Evolutionary conservation across 23 tunicate species (phyloP).

Genomic region (Oikopleura albicans): DNA sequence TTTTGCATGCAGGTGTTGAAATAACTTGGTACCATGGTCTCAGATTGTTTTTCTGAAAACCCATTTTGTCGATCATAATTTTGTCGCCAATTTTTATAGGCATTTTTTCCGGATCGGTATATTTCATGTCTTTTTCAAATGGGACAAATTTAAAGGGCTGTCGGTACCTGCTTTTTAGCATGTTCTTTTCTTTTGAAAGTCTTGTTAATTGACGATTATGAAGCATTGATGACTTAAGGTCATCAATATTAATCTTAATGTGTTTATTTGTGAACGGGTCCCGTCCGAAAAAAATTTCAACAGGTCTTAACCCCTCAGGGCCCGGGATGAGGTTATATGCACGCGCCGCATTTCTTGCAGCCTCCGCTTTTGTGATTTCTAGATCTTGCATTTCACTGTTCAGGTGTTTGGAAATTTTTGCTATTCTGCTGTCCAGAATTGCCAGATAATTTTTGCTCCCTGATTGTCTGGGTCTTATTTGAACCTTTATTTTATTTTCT

Average conservation of each 20-base stretch:
- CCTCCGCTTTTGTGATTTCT: neutral
- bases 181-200: too few relatives aligned
- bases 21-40: too few relatives aligned
- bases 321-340: neutral
- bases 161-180: too few relatives aligned
- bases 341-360: neutral
- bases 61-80: too few relatives aligned
- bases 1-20: too few relatives aligned
- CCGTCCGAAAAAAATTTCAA: neutral
- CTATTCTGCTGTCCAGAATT: neutral
- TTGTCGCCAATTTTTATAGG: too few relatives aligned
- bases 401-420: neutral
- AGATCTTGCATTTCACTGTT: neutral
- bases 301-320: neutral
- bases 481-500: neutral
- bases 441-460: neutral
- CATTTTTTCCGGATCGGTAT: too few relatives aligned
- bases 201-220: too few relatives aligned
- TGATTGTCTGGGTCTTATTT: neutral
- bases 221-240: neutral
- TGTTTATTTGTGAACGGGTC: neutral
- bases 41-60: too few relatives aligned
- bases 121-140: too few relatives aligned
- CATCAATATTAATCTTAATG: neutral
- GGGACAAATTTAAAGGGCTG: too few relatives aligned